A percentile compares a stretch with the other conserved stretches of the same genome.
phyloP scores from a whole-genome alignment of 2,113 vertebrate species.

The Mesoclemmys tuberculata region DNA sequence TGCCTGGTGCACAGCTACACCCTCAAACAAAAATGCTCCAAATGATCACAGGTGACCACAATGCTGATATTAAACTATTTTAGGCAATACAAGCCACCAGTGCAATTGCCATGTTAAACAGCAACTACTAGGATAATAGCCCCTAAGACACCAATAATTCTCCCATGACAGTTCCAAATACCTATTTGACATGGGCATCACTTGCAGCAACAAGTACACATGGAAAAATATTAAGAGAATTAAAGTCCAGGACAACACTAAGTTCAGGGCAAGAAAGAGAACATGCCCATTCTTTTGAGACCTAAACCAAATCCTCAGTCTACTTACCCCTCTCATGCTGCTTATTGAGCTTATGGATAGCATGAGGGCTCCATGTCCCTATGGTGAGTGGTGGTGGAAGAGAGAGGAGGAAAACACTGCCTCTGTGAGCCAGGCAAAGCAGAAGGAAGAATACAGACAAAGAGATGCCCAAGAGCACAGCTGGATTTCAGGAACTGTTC shows the following conservation, averaged over 20 bases:
- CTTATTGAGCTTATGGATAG: fast-evolving
- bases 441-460: neutral
- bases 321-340: neutral
- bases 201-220: neutral
- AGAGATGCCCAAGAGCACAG: neutral
- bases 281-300: neutral
- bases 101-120: neutral
- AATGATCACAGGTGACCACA: neutral
- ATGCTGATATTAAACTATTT: neutral
- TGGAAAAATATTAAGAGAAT: neutral
- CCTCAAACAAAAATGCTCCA: neutral
- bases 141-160: fast-evolving
- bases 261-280: neutral
- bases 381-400: fast-evolving
- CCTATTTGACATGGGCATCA: neutral
- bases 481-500: neutral
- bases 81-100: neutral
- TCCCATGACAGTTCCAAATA: neutral
- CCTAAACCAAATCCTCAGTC: neutral
- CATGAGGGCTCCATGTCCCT: neutral
- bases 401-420: neutral
- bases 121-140: neutral
- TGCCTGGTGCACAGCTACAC: neutral
- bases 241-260: neutral
- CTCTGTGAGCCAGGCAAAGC: neutral